Evolutionary conservation across 2,113 vertebrate genomes (phyloP).

Genomic region (Pogona vitticeps): DNA sequence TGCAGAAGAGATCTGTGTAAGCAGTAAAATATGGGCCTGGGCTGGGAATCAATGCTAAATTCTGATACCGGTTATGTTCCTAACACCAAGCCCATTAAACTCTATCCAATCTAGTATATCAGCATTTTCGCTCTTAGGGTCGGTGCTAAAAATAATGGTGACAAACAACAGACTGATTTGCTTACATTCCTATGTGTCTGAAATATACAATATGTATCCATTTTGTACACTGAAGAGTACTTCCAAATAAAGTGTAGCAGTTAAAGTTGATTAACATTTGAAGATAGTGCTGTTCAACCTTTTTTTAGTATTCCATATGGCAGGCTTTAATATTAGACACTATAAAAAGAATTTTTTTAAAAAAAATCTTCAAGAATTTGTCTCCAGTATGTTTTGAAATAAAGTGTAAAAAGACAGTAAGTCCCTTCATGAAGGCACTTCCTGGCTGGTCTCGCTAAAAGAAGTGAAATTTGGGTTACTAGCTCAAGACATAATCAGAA

Average conservation of each 20-base stretch:
- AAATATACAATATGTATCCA: not conserved
- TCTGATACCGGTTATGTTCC: not conserved
- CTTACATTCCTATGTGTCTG: not conserved
- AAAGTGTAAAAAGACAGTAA: not conserved
- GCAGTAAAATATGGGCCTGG: not conserved
- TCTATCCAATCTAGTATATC: not conserved
- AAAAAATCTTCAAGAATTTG: not conserved
- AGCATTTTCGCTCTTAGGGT: not conserved
- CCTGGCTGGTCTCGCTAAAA: not conserved
- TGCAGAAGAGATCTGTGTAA: too few relatives aligned
- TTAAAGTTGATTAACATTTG: not conserved
- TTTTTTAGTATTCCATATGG: conserved; percentile 21
- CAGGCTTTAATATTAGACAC: not conserved
- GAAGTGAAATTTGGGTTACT: not conserved
- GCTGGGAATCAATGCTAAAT: not conserved
- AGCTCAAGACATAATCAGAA: not conserved
- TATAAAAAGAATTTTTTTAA: not conserved
- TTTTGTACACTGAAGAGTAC: not conserved
- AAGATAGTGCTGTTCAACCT: not conserved
- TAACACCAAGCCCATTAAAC: not conserved
- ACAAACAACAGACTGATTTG: conserved; percentile 1
- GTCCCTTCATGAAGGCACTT: not conserved
- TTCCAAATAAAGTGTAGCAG: not conserved
- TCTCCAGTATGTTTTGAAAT: not conserved
- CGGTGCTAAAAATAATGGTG: not conserved